Percentiles rank a stretch among this genome's conserved stretches.
Conservation (phyloP, 2,888 invertebrate genomes). For the Glaucopsyche alexis region DNA sequence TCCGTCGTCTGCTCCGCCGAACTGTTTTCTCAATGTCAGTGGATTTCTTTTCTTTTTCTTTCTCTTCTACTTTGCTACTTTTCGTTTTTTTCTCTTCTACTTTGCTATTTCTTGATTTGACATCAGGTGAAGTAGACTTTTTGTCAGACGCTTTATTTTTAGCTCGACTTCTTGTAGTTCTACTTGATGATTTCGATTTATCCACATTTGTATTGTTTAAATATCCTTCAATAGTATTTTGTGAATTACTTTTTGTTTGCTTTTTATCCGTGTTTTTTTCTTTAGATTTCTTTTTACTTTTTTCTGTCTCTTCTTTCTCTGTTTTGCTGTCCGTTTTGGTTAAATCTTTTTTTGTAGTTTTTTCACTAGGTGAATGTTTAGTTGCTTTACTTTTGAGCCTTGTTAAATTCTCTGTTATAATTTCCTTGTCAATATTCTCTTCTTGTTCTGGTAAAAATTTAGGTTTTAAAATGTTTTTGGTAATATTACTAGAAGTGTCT, state of each 20-base stretch:
- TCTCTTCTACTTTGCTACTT: constrained; percentile 32
- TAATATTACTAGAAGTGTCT: constrained; percentile 41
- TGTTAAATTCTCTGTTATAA: constrained; percentile 59
- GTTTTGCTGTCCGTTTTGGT: constrained; percentile 32
- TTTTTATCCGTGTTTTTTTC: constrained; percentile 28
- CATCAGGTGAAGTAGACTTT: constrained; percentile 27
- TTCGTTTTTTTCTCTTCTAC: constrained; percentile 23
- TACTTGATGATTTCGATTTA: constrained; percentile 23
- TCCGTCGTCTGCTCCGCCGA: constrained; percentile 58
- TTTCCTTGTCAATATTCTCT: constrained; percentile 56
- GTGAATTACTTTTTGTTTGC: constrained; percentile 22
- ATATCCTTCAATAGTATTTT: neutral
- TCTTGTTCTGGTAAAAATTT: constrained; percentile 54
- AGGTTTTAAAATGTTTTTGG: constrained; percentile 51
- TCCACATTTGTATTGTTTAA: neutral
- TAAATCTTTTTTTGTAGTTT: constrained; percentile 30
- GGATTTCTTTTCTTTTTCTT: constrained; percentile 13
- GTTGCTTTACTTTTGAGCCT: constrained; percentile 50
- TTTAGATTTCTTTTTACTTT: constrained; percentile 32
- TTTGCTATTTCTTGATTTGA: constrained; percentile 6
- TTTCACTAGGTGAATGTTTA: constrained; percentile 17
- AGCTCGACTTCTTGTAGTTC: constrained; percentile 30
- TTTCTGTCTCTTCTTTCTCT: constrained; percentile 28
- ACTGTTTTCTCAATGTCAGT: constrained; percentile 42
- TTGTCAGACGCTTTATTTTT: constrained; percentile 27